A percentile compares a stretch with the other conserved stretches of the same genome.
These are phyloP conservation scores for Equus quagga DNA, from an alignment of 2,113 vertebrate genomes.

Conservation along the genomic window DNA sequence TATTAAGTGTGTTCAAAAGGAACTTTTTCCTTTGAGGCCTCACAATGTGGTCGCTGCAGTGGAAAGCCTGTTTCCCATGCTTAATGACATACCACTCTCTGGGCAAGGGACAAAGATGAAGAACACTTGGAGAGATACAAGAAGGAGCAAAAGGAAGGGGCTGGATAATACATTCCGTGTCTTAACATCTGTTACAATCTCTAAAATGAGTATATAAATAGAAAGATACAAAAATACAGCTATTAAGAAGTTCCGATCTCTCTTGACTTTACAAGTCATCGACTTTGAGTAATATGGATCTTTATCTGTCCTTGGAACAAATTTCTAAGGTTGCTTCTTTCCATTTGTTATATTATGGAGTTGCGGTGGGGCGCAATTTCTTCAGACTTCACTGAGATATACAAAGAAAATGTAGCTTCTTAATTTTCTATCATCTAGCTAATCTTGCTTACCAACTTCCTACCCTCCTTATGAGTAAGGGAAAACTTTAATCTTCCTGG, in stretches of 20 bases:
- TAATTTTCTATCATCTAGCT: background rate
- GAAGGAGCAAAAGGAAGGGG: background rate
- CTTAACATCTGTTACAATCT: background rate
- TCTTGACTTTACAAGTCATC: constrained; percentile 32
- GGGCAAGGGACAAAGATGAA: constrained; percentile 51
- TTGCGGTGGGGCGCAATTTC: background rate
- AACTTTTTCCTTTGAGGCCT: constrained; percentile 74
- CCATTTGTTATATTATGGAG: background rate
- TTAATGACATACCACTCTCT: constrained; percentile 55
- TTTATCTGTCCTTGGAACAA: background rate
- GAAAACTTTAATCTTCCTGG: background rate
- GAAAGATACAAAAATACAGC: constrained; percentile 12
- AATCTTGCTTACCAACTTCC: background rate
- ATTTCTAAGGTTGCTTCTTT: background rate
- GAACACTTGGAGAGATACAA: constrained; percentile 10
- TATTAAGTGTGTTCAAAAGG: constrained; percentile 80
- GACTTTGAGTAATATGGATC: background rate
- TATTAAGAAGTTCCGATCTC: background rate
- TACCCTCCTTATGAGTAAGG: background rate
- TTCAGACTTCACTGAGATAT: background rate
- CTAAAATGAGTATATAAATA: background rate
- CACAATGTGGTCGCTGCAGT: constrained; percentile 62
- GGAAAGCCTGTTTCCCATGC: constrained; percentile 64
- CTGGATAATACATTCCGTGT: background rate
- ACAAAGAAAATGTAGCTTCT: background rate